These are phyloP conservation scores for Haemorhous mexicanus DNA, from an alignment of 2,113 vertebrate species.

Conservation along the genomic window DNA sequence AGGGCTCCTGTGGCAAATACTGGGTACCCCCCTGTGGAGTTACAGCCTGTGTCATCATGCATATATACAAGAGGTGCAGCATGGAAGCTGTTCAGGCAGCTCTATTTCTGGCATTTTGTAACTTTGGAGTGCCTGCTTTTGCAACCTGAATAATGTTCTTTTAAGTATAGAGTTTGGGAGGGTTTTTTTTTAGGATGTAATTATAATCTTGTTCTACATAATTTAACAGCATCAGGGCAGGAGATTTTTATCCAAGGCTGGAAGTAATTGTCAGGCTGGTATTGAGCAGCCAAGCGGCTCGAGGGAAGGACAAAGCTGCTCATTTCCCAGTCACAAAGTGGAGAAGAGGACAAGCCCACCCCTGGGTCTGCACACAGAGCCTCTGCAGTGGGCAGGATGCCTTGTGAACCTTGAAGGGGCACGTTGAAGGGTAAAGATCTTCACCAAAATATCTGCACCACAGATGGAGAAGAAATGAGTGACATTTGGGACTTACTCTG, in stretches of 20 bases:
- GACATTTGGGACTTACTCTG: not conserved
- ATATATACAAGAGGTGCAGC: fast-evolving
- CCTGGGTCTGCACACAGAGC: not conserved
- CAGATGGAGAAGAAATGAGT: not conserved
- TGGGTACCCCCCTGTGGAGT: fast-evolving
- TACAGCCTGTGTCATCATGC: not conserved
- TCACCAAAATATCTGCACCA: not conserved
- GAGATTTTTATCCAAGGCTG: slow-evolving; percentile 23
- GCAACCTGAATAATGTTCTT: not conserved
- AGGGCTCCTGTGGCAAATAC: not conserved
- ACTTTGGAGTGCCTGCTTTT: not conserved
- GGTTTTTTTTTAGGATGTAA: not conserved
- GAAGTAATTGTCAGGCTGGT: not conserved
- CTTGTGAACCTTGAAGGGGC: not conserved
- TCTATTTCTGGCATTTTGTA: not conserved
- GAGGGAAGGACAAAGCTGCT: not conserved
- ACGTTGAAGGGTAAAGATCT: fast-evolving
- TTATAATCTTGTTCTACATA: slow-evolving; percentile 48
- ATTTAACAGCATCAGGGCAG: slow-evolving; percentile 28
- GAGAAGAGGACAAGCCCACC: not conserved
- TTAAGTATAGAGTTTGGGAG: not conserved
- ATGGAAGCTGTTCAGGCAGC: not conserved
- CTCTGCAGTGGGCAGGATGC: not conserved
- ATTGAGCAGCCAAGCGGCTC: not conserved
- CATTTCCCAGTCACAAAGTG: not conserved